Percentiles rank a stretch among this genome's conserved stretches.
phyloP scores from a whole-genome alignment of 2,797 vertebrate genomes.

The Hozukius guyotensis region DNA sequence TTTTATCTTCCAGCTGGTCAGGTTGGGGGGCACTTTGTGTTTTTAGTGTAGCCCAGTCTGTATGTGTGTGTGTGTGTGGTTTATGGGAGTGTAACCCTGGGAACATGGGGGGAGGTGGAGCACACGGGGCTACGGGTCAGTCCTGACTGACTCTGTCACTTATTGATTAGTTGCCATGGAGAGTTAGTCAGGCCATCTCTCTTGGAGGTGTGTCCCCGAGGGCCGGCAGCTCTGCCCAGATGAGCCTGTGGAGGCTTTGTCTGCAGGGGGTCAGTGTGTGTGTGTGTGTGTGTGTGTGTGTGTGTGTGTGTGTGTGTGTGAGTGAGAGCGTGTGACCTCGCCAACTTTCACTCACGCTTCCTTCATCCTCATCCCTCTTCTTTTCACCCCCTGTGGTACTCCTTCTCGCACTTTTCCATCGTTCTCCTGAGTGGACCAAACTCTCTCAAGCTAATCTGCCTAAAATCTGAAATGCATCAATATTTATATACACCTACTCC shows the following conservation, averaged over 20 bases:
- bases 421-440: neutral
- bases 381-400: constrained; percentile 34
- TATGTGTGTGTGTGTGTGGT: constrained; percentile 41
- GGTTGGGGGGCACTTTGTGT: constrained; percentile 20
- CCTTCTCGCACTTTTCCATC: constrained; percentile 42
- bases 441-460: constrained; percentile 45
- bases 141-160: constrained; percentile 88
- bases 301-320: constrained; percentile 38
- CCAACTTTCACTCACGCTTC: constrained; percentile 66
- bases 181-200: constrained; percentile 91
- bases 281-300: constrained; percentile 39
- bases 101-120: constrained; percentile 71
- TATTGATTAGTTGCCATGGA: constrained; percentile 98
- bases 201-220: constrained; percentile 87
- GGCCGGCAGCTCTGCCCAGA: constrained; percentile 84
- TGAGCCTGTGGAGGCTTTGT: constrained; percentile 83
- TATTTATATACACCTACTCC: constrained; percentile 67
- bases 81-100: constrained; percentile 75
- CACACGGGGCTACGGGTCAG: constrained; percentile 69
- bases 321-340: constrained; percentile 50
- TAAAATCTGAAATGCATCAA: constrained; percentile 50
- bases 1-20: constrained; percentile 17
- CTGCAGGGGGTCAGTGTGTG: constrained; percentile 63
- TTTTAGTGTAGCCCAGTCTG: constrained; percentile 37
- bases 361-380: constrained; percentile 54